These are phyloP conservation scores for Batillaria attramentaria DNA, from an alignment of 1,140 invertebrate species.

Conservation along the genomic window DNA sequence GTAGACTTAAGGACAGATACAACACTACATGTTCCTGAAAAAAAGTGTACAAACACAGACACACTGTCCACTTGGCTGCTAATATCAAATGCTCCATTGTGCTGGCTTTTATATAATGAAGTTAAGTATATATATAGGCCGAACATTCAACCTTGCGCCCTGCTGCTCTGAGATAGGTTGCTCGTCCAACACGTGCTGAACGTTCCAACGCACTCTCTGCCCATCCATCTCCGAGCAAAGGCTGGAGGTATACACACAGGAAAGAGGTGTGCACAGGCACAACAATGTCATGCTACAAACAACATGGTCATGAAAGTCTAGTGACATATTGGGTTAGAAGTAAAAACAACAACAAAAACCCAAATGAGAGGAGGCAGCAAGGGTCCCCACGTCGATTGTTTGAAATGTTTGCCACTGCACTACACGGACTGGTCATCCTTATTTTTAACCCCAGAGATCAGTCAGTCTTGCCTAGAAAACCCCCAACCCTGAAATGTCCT, in stretches of 20 bases:
- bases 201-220: conserved; percentile 15
- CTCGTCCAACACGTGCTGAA: not conserved
- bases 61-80: too few relatives aligned
- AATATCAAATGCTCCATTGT: not conserved
- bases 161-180: not conserved
- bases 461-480: too few relatives aligned
- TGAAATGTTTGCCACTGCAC: too few relatives aligned
- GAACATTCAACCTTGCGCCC: conserved; percentile 10
- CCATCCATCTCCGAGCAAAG: conserved; percentile 21
- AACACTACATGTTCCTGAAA: not conserved
- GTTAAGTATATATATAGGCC: not conserved
- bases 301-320: not conserved
- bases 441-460: too few relatives aligned
- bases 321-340: not conserved
- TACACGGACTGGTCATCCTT: too few relatives aligned
- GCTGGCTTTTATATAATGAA: not conserved
- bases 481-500: too few relatives aligned
- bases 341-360: not conserved
- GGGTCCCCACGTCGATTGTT: too few relatives aligned
- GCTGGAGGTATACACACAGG: not conserved
- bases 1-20: not conserved
- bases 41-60: not conserved
- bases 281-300: not conserved
- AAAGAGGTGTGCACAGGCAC: not conserved
- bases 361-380: not conserved